Evolutionary conservation across 2,888 invertebrate genomes (phyloP).

Genomic region (Phlogophora meticulosa): DNA sequence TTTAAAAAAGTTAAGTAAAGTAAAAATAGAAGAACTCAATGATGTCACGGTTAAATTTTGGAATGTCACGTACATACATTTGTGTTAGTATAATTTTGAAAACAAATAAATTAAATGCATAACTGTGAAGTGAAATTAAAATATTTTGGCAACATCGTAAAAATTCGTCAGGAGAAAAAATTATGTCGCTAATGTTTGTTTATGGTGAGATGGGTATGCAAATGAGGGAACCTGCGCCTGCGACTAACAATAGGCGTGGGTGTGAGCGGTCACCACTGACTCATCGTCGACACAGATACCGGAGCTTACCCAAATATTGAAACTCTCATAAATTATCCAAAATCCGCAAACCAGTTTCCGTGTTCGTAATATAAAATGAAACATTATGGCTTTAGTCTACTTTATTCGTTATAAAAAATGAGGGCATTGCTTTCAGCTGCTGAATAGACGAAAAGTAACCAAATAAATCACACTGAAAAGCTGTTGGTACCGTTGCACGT

Average conservation of each 20-base stretch:
- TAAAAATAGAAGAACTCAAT: conserved; percentile 37
- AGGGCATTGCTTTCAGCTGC: conserved; percentile 58
- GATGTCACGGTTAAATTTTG: conserved; percentile 36
- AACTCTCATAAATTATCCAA: conserved; percentile 72
- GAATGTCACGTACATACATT: conserved; percentile 10
- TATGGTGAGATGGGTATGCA: conserved; percentile 74
- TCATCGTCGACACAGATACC: conserved; percentile 79
- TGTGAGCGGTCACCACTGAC: conserved; percentile 74
- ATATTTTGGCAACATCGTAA: conserved; percentile 62
- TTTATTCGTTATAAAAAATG: conserved; percentile 60
- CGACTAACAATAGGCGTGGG: conserved; percentile 74
- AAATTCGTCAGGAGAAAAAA: conserved; percentile 57
- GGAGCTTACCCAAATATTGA: conserved; percentile 78
- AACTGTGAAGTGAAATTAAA: conserved; percentile 67
- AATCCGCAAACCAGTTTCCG: conserved; percentile 73
- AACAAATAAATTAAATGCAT: conserved; percentile 42
- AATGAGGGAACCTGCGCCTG: conserved; percentile 71
- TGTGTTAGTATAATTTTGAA: conserved; percentile 11
- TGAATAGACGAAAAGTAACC: conserved; percentile 49
- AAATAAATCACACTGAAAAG: conserved; percentile 56
- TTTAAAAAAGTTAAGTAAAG: conserved; percentile 21
- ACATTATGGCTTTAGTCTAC: conserved; percentile 63
- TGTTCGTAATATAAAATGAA: conserved; percentile 45
- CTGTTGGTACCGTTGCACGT: conserved; percentile 71
- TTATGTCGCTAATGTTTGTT: conserved; percentile 65